These are phyloP conservation scores for Halcyon smyrnensis DNA, from an alignment of 2,797 vertebrate species.

Conservation along the genomic window DNA sequence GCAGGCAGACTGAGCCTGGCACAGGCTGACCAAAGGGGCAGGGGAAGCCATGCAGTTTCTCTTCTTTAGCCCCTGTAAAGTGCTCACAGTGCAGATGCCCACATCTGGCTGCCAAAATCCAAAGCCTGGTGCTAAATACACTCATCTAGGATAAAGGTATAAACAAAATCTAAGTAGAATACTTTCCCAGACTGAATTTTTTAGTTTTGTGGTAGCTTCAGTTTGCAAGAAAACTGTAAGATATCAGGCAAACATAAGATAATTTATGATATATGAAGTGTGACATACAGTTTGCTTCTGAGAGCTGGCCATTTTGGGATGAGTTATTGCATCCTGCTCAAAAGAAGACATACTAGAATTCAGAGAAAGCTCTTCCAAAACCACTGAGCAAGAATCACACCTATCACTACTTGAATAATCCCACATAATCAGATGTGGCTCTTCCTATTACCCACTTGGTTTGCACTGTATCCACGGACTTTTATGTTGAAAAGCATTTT, in stretches of 20 bases:
- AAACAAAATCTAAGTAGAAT: fast-evolving
- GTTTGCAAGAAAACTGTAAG: background rate
- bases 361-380: background rate
- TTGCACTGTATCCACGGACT: background rate
- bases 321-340: background rate
- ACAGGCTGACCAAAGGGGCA: background rate
- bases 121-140: background rate
- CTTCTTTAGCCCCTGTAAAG: background rate
- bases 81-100: fast-evolving
- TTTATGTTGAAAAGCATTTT: background rate
- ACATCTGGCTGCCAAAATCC: background rate
- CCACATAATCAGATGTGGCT: background rate
- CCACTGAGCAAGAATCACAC: background rate
- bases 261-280: background rate
- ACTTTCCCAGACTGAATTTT: background rate
- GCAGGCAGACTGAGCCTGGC: background rate
- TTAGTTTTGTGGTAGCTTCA: background rate
- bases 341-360: background rate
- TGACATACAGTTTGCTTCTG: background rate
- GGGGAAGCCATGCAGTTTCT: background rate
- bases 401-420: background rate
- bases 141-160: background rate
- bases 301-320: background rate
- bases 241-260: background rate
- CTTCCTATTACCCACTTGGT: background rate